A percentile compares a stretch with the other conserved stretches of the same genome.
phyloP scores from a whole-genome alignment of 1,140 invertebrate species.

The Nephila pilipes region DNA sequence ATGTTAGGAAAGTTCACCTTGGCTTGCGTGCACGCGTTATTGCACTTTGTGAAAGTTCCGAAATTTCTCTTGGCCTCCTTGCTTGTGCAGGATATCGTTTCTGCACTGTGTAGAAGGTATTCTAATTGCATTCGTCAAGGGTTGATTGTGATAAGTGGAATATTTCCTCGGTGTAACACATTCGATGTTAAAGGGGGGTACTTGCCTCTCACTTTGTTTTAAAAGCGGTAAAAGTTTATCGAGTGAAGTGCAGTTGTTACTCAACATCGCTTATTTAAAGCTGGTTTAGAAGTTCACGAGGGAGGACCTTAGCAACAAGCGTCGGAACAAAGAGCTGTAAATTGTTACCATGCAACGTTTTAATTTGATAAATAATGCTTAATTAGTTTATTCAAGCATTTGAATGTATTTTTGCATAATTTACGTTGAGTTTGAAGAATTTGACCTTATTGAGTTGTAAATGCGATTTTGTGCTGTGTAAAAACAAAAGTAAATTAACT shows the following conservation, averaged over 20 bases:
- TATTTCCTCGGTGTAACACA: neutral
- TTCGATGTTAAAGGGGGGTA: neutral
- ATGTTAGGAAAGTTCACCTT: conserved; percentile 31
- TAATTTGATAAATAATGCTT: too few relatives aligned
- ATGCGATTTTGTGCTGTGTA: too few relatives aligned
- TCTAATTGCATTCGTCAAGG: conserved; percentile 15
- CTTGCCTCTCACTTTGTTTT: neutral
- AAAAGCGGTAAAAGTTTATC: neutral
- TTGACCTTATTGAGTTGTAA: too few relatives aligned
- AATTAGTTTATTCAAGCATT: too few relatives aligned
- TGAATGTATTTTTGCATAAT: too few relatives aligned
- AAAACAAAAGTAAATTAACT: too few relatives aligned
- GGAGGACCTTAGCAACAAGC: neutral
- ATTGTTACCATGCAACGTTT: too few relatives aligned
- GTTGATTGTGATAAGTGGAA: neutral
- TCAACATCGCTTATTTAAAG: neutral
- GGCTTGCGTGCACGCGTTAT: neutral
- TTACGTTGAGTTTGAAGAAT: too few relatives aligned
- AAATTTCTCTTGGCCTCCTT: neutral
- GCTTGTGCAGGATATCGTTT: neutral
- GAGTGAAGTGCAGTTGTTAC: too few relatives aligned
- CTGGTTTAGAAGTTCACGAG: neutral
- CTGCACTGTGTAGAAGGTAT: neutral
- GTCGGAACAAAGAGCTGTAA: neutral
- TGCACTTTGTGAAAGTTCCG: neutral